Percentiles rank a stretch among this genome's conserved stretches.
Evolutionary conservation across 2,888 invertebrate genomes (phyloP).

Genomic region (Trypoxylon attenuatum): DNA sequence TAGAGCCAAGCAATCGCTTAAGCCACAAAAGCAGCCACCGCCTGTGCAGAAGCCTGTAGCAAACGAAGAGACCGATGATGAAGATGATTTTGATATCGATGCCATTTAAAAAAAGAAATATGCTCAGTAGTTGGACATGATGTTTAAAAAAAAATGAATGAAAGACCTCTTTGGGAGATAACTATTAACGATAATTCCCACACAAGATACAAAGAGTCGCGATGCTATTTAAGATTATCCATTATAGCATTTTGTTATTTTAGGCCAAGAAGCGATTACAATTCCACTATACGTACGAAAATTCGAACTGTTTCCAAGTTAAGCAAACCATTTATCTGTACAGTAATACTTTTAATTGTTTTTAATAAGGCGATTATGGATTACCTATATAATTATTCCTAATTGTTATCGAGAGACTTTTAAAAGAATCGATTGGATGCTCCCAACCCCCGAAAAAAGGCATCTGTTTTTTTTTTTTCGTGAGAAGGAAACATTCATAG

Average conservation of each 20-base stretch:
- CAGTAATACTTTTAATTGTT: slow-evolving; percentile 58
- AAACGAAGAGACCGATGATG: slow-evolving; percentile 81
- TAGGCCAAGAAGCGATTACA: slow-evolving; percentile 45
- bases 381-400: slow-evolving; percentile 41
- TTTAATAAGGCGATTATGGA: slow-evolving; percentile 51
- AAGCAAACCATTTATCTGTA: slow-evolving; percentile 57
- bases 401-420: slow-evolving; percentile 42
- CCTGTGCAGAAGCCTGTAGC: slow-evolving; percentile 75
- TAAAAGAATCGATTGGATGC: slow-evolving; percentile 26
- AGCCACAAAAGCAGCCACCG: slow-evolving; percentile 76
- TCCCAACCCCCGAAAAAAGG: too few relatives aligned
- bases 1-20: slow-evolving; percentile 86
- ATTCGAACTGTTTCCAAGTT: slow-evolving; percentile 61
- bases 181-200: slow-evolving; percentile 45
- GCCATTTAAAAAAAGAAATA: slow-evolving; percentile 82
- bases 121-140: slow-evolving; percentile 39
- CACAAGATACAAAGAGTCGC: slow-evolving; percentile 52
- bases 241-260: slow-evolving; percentile 52
- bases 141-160: slow-evolving; percentile 9
- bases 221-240: slow-evolving; percentile 54
- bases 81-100: slow-evolving; percentile 92
- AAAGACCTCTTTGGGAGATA: slow-evolving; percentile 31
- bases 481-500: slow-evolving; percentile 37
- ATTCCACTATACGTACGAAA: slow-evolving; percentile 45
- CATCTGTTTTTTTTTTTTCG: slow-evolving; percentile 21